Evolutionary conservation across 2,113 vertebrate genomes (phyloP).

Genomic region (Tichodroma muraria): DNA sequence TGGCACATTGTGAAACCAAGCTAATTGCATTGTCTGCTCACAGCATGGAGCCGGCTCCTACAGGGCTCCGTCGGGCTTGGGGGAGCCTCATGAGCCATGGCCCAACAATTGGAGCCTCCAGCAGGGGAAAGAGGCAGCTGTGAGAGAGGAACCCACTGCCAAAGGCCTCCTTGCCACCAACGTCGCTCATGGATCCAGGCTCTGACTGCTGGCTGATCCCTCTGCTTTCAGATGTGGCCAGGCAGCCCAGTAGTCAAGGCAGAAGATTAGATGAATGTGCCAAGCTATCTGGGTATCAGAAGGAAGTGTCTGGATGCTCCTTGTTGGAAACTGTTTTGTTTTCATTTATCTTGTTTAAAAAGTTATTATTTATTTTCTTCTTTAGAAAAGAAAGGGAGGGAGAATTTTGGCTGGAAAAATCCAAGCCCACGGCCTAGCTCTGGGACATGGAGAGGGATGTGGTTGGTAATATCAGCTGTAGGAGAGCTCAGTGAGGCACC

Average conservation of each 20-base stretch:
- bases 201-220: neutral
- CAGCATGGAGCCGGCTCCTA: neutral
- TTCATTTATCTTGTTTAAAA: neutral
- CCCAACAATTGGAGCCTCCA: constrained; percentile 8
- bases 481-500: neutral
- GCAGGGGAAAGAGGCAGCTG: neutral
- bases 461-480: neutral
- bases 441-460: neutral
- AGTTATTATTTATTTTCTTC: neutral
- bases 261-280: neutral
- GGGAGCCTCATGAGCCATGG: neutral
- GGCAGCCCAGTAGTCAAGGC: neutral
- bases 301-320: neutral
- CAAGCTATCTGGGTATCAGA: neutral
- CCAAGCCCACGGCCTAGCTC: neutral
- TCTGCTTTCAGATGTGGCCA: neutral
- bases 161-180: constrained; percentile 9
- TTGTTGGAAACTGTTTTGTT: neutral
- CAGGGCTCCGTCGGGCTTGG: rapidly evolving
- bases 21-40: constrained; percentile 48
- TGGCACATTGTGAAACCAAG: neutral
- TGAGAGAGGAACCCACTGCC: neutral
- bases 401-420: neutral
- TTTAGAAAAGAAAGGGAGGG: neutral
- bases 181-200: neutral